These are phyloP conservation scores for Acanthosoma haemorrhoidale DNA, from an alignment of 2,888 invertebrate species.

Conservation along the genomic window DNA sequence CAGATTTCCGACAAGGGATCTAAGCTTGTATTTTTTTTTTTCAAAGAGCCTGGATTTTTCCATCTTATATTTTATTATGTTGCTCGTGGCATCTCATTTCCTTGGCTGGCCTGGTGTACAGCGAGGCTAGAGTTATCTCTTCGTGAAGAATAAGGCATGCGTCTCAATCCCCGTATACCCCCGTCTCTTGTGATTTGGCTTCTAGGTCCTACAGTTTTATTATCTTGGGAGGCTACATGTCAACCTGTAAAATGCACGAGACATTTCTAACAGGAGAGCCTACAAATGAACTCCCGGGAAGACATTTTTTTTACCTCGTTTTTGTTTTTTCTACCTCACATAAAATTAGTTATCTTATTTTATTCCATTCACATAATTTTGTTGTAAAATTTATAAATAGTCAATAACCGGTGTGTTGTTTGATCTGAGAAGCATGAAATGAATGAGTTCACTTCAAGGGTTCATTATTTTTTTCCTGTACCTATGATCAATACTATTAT, in stretches of 20 bases:
- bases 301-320: neutral
- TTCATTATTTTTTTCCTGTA: too few species aligned
- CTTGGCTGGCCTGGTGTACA: neutral
- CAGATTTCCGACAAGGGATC: too few species aligned
- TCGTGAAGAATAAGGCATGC: neutral
- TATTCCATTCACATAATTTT: too few species aligned
- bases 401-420: too few species aligned
- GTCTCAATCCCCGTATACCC: neutral
- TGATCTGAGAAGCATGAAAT: too few species aligned
- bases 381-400: too few species aligned
- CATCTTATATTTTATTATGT: conserved; percentile 8
- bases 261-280: neutral
- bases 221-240: neutral
- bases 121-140: neutral
- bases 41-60: neutral
- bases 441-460: too few species aligned
- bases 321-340: neutral
- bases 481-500: too few species aligned
- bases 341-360: too few species aligned
- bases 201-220: neutral
- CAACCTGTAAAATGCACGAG: neutral
- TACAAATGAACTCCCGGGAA: neutral
- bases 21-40: too few species aligned
- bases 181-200: conserved; percentile 12
- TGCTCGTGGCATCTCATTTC: neutral